phyloP scores from a whole-genome alignment of 2,888 invertebrate species.

The Agelastica alni region DNA sequence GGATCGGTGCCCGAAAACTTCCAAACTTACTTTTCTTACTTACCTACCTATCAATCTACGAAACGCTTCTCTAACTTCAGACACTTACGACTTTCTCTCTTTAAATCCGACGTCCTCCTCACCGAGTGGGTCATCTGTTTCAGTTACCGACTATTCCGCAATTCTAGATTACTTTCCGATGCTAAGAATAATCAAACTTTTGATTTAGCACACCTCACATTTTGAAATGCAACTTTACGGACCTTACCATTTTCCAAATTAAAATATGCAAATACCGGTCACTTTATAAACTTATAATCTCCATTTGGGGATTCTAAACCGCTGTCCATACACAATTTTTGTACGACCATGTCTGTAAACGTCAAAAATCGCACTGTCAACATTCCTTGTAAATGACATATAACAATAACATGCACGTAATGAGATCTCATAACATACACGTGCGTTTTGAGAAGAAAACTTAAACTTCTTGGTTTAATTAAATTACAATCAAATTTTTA shows the following conservation, averaged over 20 bases:
- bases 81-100: conserved; percentile 43
- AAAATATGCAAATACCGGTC: conserved; percentile 6
- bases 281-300: neutral
- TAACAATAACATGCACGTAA: too few relatives aligned
- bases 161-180: conserved; percentile 29
- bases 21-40: conserved; percentile 35
- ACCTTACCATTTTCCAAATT: conserved; percentile 18
- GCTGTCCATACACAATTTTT: neutral
- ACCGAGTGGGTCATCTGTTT: conserved; percentile 33
- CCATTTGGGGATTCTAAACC: neutral
- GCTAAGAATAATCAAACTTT: conserved; percentile 32
- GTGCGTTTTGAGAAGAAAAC: too few relatives aligned
- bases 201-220: conserved; percentile 24
- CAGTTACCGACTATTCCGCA: conserved; percentile 32
- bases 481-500: too few relatives aligned
- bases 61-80: conserved; percentile 41
- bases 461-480: too few relatives aligned
- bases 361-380: too few relatives aligned
- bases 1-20: conserved; percentile 49
- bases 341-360: too few relatives aligned
- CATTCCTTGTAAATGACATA: too few relatives aligned
- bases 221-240: conserved; percentile 13
- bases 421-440: too few relatives aligned
- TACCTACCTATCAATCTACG: conserved; percentile 43
- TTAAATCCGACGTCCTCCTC: conserved; percentile 42